Evolutionary conservation across 2,888 invertebrate species (phyloP), one percentile per base, ranked within the genome.

Genomic region (Folsomia candida): DNA sequence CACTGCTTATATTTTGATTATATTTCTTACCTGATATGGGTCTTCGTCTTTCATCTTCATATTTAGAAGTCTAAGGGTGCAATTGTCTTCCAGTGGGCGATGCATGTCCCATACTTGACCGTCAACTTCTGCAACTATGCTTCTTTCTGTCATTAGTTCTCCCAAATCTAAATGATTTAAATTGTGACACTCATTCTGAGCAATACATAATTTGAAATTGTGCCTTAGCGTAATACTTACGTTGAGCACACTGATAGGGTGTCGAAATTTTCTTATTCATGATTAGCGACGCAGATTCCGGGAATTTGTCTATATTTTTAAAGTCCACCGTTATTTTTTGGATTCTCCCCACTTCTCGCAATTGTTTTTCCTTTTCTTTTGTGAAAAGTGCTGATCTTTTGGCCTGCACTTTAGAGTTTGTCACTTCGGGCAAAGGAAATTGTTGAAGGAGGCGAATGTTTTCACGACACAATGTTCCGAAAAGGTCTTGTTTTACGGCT

Each of bases 231-330:
- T 57, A n/a, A 25, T 84, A 89, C 87, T 66, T 85, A 93, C 92
- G 95, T 86, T 87, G 90, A 1, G 96, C 93, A 84, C 96, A 96
- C 81, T 97, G 91, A 81, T 87, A 90, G 0, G 97, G 97, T 1
- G 97, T 97, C 0, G 97, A 97, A 9, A 97, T 84, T 77, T 88
- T 86, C 82, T 91, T 93, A 83, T 98, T 98, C 96, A 98, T 96
- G 25, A 91, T 82, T 69, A 97, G 83, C 0, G 88, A 88, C 26
- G 88, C 87, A 80, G 90, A 88, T 81, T 91, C 89, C 0, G 91
- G 90, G 1, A 88, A 81, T 18, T 47, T 47, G 9, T 47, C 47
- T 18, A 11, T 18, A 0, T 93, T 93, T 78, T 88, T 86, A 82
- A 91, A 93, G 71, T 88, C 87, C 0, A 97, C 91, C 83, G 92